These are phyloP conservation scores for Gonatopus flavifemur DNA, from an alignment of 1,140 invertebrate species.

Conservation along the genomic window DNA sequence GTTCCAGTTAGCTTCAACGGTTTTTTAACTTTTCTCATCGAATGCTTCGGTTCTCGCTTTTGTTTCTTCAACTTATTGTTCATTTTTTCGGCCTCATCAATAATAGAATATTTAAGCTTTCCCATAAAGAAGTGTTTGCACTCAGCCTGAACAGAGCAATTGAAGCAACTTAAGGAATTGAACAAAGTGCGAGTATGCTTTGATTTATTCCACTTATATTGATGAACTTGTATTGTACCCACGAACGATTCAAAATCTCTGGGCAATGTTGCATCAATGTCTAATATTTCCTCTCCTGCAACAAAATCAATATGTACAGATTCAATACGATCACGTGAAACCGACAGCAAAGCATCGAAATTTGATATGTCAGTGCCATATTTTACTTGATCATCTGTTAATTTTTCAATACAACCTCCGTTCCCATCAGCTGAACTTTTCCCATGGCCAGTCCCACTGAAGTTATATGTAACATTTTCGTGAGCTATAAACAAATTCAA, in stretches of 20 bases:
- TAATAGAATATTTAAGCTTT: too few species aligned
- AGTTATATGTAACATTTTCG: constrained; percentile 36
- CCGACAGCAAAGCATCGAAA: background rate
- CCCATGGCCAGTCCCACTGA: constrained; percentile 36
- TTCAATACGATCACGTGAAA: background rate
- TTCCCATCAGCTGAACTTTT: constrained; percentile 45
- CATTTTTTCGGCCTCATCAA: too few species aligned
- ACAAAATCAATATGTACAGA: background rate
- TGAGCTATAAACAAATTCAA: constrained; percentile 13
- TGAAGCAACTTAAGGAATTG: too few species aligned
- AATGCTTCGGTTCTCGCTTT: too few species aligned
- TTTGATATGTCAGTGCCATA: background rate
- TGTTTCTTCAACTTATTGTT: too few species aligned
- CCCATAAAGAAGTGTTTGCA: background rate
- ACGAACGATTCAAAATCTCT: background rate
- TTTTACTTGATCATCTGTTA: background rate
- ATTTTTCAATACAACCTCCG: too few species aligned
- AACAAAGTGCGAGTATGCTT: background rate
- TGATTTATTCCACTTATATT: background rate
- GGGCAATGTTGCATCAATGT: background rate
- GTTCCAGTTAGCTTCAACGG: too few species aligned
- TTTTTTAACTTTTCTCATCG: too few species aligned
- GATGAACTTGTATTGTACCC: constrained; percentile 1
- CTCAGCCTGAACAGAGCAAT: too few species aligned
- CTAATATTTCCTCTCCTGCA: background rate